Conservation (phyloP, 2,113 vertebrate species). For the Probosciger aterrimus region DNA sequence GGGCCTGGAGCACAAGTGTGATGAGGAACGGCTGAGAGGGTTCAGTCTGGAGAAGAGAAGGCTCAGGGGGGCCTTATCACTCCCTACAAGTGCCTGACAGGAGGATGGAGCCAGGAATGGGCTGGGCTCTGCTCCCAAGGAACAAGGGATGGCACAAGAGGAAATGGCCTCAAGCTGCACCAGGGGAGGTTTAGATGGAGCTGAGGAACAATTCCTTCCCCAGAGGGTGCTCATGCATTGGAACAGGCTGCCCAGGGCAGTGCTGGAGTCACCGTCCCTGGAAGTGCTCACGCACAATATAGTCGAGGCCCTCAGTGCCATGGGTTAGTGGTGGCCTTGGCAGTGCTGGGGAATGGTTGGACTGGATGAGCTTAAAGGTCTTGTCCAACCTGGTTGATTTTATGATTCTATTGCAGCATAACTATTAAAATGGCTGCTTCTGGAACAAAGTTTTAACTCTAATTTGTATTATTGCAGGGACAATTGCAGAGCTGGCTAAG, state of each 20-base stretch:
- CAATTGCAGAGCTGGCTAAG: neutral
- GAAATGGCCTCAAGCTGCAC: too few relatives aligned
- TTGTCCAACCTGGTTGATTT: neutral
- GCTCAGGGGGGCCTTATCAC: neutral
- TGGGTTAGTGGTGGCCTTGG: neutral
- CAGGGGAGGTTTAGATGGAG: too few relatives aligned
- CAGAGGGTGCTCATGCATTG: too few relatives aligned
- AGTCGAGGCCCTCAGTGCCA: neutral
- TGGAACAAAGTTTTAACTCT: neutral
- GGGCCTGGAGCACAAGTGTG: neutral
- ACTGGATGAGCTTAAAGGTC: neutral
- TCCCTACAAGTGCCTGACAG: neutral
- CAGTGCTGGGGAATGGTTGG: neutral
- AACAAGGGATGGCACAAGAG: too few relatives aligned
- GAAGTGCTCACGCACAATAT: too few relatives aligned
- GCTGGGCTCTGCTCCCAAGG: neutral
- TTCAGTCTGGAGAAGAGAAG: neutral
- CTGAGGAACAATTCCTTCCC: too few relatives aligned
- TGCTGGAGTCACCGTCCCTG: too few relatives aligned
- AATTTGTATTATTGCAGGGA: rapidly evolving
- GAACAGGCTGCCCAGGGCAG: too few relatives aligned
- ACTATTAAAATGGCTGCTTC: rapidly evolving
- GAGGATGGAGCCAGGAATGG: neutral
- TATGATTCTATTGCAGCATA: neutral
- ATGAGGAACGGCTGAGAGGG: neutral